Evolutionary conservation across 2,113 vertebrate species (phyloP).

Genomic region (Xyliphius kryptos): DNA sequence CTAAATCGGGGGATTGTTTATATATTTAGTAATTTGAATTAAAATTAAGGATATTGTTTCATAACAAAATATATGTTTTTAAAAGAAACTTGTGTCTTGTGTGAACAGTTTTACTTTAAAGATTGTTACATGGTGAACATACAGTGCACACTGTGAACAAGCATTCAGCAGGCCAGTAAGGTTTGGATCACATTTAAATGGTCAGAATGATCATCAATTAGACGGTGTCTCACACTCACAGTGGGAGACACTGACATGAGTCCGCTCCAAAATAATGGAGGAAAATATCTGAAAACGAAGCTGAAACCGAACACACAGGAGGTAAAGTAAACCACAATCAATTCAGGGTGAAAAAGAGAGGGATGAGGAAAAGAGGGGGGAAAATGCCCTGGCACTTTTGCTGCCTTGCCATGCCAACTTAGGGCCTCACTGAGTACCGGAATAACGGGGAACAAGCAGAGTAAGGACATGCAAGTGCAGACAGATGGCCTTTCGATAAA

Average conservation of each 20-base stretch:
- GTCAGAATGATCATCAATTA: slow-evolving; percentile 1
- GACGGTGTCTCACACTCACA: neutral
- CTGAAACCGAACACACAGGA: neutral
- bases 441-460: slow-evolving; percentile 8
- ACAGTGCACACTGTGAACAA: too few relatives aligned
- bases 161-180: too few relatives aligned
- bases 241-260: too few relatives aligned
- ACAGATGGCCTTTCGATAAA: slow-evolving; percentile 13
- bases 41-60: too few relatives aligned
- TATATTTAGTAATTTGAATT: too few relatives aligned
- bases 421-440: slow-evolving; percentile 14
- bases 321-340: slow-evolving; percentile 6
- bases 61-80: too few relatives aligned
- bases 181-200: neutral
- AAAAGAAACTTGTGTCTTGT: too few relatives aligned
- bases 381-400: slow-evolving; percentile 16
- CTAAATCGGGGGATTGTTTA: too few relatives aligned
- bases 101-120: too few relatives aligned
- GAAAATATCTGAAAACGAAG: neutral
- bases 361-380: neutral
- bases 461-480: slow-evolving; percentile 5
- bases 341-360: neutral
- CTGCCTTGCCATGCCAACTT: slow-evolving; percentile 24
- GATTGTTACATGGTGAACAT: too few relatives aligned
- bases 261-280: too few relatives aligned